Evolutionary conservation across 2,797 vertebrate species (phyloP).

Genomic region (Agapornis canus): DNA sequence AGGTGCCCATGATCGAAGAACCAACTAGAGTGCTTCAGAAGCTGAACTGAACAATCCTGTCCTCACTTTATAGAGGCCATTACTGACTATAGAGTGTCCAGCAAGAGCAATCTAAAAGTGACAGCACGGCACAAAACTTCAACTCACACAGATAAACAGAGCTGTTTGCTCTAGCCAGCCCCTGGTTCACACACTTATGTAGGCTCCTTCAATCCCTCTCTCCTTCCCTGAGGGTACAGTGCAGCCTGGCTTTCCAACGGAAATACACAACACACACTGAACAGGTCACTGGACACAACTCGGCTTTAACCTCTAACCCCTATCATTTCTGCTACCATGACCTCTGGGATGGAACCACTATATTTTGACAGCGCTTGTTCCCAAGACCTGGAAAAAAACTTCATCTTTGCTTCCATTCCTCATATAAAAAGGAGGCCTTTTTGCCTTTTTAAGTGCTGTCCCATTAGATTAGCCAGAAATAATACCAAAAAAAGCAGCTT

Average conservation of each 20-base stretch:
- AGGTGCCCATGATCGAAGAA: neutral
- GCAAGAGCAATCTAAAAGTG: conserved; percentile 9
- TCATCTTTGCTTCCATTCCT: neutral
- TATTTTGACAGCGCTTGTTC: neutral
- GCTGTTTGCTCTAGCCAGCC: conserved; percentile 64
- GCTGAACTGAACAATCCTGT: neutral
- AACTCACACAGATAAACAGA: conserved; percentile 60
- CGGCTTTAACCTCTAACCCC: conserved; percentile 69
- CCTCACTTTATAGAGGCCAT: neutral
- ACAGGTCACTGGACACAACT: conserved; percentile 63
- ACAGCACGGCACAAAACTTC: conserved; percentile 58
- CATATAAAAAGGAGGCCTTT: neutral
- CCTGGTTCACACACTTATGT: conserved; percentile 20
- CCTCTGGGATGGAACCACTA: conserved; percentile 40
- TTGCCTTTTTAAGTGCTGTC: neutral
- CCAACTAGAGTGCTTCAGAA: neutral
- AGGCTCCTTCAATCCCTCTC: conserved; percentile 2
- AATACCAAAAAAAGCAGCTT: neutral
- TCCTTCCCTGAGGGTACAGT: conserved; percentile 22
- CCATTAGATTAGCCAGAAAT: neutral
- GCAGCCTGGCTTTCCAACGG: conserved; percentile 1
- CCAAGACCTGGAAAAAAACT: neutral
- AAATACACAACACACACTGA: conserved; percentile 55
- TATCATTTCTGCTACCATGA: conserved; percentile 63
- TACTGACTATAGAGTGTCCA: neutral